Base-by-base conservation (phyloP, 2,888 invertebrate species). In the Mimas tiliae region DNA sequence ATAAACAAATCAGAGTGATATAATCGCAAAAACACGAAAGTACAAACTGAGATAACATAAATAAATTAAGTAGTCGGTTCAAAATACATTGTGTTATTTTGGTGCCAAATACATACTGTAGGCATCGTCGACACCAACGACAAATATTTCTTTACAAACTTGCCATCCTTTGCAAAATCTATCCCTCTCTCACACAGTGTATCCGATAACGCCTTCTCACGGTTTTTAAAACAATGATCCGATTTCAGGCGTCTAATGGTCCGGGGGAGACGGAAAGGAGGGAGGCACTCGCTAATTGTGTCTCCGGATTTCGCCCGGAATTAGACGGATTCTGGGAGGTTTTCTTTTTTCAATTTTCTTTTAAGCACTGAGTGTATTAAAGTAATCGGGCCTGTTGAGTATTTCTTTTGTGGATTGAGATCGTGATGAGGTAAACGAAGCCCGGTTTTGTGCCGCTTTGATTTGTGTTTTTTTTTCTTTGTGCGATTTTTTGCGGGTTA, bases 201-300 rank as follows among this genome's bases (percentile, higher is more conserved):
- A 50, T 63, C 50, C 50, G 48, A 50, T 63, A 33, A 12, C 50
- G 11, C 63, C 34, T 4, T 63, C 63, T 63, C 63, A 50, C 9
- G 21, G 9, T 48, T 63, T 34, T 63, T 63, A 63, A 63, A 78
- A 81, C 80, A 83, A 82, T 81, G 75, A 73, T 73, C 75, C 67
- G 70, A 75, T 73, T 74, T 76, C 69, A 76, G 74, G 74, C 75
- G 78, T 79, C 79, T 79, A 80, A 80, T 79, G 77, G 79, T 70
- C 52, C 62, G 65, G 58, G 67, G 47, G 58, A 67, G 47, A 19
- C 34, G 19, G 34, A 38, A 33, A 42, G 52, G 6, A 45, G 52
- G 52, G 21, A 21, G 53, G 45, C 55, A 55, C 58, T 58, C 65
- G 65, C 65, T 65, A 65, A 65, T 65, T 65, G 65, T 65, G 65